These are phyloP conservation scores for Adelphocoris suturalis DNA, from an alignment of 2,888 invertebrate species.

Conservation along the genomic window DNA sequence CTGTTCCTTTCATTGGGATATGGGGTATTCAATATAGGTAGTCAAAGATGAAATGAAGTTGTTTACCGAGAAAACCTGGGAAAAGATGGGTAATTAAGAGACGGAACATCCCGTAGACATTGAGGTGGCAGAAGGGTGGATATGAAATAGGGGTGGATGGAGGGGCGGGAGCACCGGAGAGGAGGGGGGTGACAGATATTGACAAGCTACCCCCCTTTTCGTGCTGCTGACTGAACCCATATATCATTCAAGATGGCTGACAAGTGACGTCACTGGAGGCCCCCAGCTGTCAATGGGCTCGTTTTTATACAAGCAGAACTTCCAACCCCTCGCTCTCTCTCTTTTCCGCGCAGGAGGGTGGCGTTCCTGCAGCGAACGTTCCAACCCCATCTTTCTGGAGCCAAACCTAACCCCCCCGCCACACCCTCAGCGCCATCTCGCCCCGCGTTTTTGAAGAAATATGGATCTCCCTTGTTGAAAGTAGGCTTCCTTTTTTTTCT, in stretches of 20 bases:
- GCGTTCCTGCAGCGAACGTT: slow-evolving; percentile 65
- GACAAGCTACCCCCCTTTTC: slow-evolving; percentile 66
- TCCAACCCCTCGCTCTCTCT: slow-evolving; percentile 22
- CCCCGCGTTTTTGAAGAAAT: slow-evolving; percentile 64
- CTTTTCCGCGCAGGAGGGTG: slow-evolving; percentile 55
- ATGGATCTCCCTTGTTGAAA: slow-evolving; percentile 70
- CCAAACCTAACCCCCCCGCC: slow-evolving; percentile 59
- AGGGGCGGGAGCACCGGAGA: background rate
- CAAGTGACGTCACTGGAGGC: slow-evolving; percentile 74
- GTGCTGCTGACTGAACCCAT: slow-evolving; percentile 74
- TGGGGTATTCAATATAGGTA: no score
- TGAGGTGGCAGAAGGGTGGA: slow-evolving; percentile 25
- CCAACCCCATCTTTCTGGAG: slow-evolving; percentile 70
- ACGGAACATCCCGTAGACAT: background rate
- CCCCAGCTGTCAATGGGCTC: slow-evolving; percentile 74
- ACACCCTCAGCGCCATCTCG: slow-evolving; percentile 52
- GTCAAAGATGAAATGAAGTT: background rate
- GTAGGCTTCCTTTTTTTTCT: slow-evolving; percentile 55
- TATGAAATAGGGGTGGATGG: slow-evolving; percentile 26
- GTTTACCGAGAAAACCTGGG: background rate
- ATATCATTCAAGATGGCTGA: slow-evolving; percentile 76
- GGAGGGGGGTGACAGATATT: slow-evolving; percentile 70
- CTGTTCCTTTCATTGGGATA: no score
- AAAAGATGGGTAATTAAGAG: slow-evolving; percentile 23
- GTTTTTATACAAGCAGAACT: slow-evolving; percentile 73